Evolutionary conservation across 2,797 vertebrate species (phyloP).

Genomic region (Acrossocheilus fasciatus): DNA sequence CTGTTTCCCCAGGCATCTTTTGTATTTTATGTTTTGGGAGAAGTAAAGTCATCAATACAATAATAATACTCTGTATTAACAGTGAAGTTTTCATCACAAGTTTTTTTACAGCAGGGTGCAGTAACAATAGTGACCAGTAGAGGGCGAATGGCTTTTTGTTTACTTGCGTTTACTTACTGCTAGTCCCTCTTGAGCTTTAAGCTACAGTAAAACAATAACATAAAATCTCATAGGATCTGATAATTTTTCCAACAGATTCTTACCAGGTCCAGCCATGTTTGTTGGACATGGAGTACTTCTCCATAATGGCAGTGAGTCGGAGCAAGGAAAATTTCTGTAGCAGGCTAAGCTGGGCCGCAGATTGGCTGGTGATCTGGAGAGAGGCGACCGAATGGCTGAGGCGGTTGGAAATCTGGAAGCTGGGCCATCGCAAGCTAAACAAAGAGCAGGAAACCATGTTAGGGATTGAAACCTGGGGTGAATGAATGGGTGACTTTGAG

Average conservation of each 20-base stretch:
- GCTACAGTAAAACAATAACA: neutral
- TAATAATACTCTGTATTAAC: neutral
- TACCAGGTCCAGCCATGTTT: slow-evolving; percentile 98
- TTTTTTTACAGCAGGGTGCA: neutral
- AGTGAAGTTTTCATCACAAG: neutral
- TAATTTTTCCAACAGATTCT: slow-evolving; percentile 62
- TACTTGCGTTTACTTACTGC: neutral
- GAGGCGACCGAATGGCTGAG: slow-evolving; percentile 86
- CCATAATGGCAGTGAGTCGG: slow-evolving; percentile 96
- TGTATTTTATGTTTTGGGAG: neutral
- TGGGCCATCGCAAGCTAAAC: slow-evolving; percentile 91
- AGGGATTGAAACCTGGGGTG: neutral
- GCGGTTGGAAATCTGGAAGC: slow-evolving; percentile 93
- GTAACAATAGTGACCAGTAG: slow-evolving; percentile 23
- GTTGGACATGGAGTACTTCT: slow-evolving; percentile 95
- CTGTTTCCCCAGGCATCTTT: neutral
- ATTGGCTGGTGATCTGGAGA: slow-evolving; percentile 93
- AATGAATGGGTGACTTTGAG: neutral
- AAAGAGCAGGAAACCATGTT: slow-evolving; percentile 42
- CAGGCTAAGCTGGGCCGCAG: slow-evolving; percentile 91
- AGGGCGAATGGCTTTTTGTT: neutral
- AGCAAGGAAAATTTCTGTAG: slow-evolving; percentile 95
- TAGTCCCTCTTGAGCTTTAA: neutral
- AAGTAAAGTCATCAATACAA: neutral
- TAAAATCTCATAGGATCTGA: slow-evolving; percentile 4